Conservation (phyloP, 37 sponge, comb jelly and placozoan genomes). For the Crambe crambe region DNA sequence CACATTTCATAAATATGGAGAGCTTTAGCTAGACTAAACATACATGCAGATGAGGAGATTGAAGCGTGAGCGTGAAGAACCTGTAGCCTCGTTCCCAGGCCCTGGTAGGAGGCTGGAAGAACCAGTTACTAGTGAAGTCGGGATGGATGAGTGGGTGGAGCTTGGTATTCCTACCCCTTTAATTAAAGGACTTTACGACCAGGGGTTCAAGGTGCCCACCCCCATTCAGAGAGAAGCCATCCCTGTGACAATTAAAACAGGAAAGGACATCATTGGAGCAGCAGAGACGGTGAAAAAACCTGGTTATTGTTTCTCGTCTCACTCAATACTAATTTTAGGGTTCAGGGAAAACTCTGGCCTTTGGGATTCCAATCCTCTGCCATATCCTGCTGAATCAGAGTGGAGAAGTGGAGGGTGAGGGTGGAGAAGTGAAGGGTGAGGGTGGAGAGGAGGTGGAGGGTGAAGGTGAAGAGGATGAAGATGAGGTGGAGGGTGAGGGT, state of each 20-base stretch:
- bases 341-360: slow-evolving; percentile 92
- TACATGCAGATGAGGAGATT: neutral
- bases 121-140: neutral
- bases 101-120: neutral
- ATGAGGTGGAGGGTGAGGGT: slow-evolving; percentile 16
- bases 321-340: slow-evolving; percentile 42
- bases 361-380: slow-evolving; percentile 86
- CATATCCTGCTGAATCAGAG: slow-evolving; percentile 52
- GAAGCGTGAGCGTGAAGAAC: neutral
- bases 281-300: slow-evolving; percentile 86
- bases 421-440: neutral
- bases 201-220: slow-evolving; percentile 81
- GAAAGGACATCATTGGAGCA: slow-evolving; percentile 91
- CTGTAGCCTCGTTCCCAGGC: neutral
- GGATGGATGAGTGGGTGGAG: slow-evolving; percentile 70
- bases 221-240: slow-evolving; percentile 84
- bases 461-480: slow-evolving; percentile 1
- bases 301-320: neutral
- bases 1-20: no score
- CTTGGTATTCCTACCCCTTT: slow-evolving; percentile 67
- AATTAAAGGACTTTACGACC: slow-evolving; percentile 63
- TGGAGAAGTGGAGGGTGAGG: neutral
- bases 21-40: no score
- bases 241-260: slow-evolving; percentile 60
- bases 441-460: neutral